Evolutionary conservation across 2,113 vertebrate genomes (phyloP).

Genomic region (Sigmodon hispidus): DNA sequence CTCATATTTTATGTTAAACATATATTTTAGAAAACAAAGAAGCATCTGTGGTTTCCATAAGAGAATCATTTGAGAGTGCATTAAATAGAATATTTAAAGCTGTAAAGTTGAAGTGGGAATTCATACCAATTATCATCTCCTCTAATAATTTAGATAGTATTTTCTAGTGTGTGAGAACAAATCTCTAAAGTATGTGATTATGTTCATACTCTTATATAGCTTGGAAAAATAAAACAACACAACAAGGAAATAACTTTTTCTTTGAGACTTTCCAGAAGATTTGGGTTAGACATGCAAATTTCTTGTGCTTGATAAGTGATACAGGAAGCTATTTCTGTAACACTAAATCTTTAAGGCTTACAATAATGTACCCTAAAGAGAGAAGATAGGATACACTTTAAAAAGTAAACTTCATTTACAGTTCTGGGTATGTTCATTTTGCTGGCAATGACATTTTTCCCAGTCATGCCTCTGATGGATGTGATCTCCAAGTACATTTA

Average conservation of each 20-base stretch:
- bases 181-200: slow-evolving; percentile 48
- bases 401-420: slow-evolving; percentile 85
- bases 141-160: slow-evolving; percentile 76
- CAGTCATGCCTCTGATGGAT: slow-evolving; percentile 81
- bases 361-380: slow-evolving; percentile 73
- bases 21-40: slow-evolving; percentile 67
- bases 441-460: slow-evolving; percentile 78
- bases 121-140: slow-evolving; percentile 60
- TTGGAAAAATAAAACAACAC: slow-evolving; percentile 55
- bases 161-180: slow-evolving; percentile 48
- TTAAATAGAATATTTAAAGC: slow-evolving; percentile 63
- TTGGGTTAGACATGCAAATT: slow-evolving; percentile 37
- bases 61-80: slow-evolving; percentile 40
- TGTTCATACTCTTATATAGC: slow-evolving; percentile 72
- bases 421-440: slow-evolving; percentile 76
- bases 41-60: slow-evolving; percentile 65
- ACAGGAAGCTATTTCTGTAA: slow-evolving; percentile 79
- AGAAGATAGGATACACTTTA: slow-evolving; percentile 80
- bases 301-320: slow-evolving; percentile 65
- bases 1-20: slow-evolving; percentile 72
- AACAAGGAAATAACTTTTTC: slow-evolving; percentile 64
- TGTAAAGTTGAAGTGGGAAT: slow-evolving; percentile 63
- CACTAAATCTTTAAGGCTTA: slow-evolving; percentile 76
- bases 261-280: slow-evolving; percentile 55
- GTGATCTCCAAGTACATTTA: slow-evolving; percentile 84